phyloP scores from a whole-genome alignment of 1,140 invertebrate species.

The Rhagoletis pomonella region DNA sequence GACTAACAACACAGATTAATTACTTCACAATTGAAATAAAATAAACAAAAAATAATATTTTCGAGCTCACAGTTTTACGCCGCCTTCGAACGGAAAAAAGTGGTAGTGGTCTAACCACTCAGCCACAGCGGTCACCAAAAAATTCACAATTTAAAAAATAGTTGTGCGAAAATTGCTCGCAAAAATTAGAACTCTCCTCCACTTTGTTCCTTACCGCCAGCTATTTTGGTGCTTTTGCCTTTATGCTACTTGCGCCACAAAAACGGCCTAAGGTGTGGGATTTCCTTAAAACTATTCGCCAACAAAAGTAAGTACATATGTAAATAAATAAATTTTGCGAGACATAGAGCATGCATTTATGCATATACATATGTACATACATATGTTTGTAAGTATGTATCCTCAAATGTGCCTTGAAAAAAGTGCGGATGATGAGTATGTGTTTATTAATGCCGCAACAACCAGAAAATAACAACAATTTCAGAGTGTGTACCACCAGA shows the following conservation, averaged over 20 bases:
- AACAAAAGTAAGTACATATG: not conserved
- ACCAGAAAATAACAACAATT: constrained; percentile 29
- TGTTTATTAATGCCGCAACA: constrained; percentile 38
- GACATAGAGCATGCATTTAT: not conserved
- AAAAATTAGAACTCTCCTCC: not conserved
- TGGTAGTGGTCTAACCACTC: not conserved
- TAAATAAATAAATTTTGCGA: not conserved
- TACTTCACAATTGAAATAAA: too few species aligned
- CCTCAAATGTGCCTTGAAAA: not conserved
- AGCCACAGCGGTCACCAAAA: not conserved
- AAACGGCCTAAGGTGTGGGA: not conserved
- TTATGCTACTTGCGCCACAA: not conserved
- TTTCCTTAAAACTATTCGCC: constrained; percentile 34
- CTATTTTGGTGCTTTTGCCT: constrained; percentile 26
- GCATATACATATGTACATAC: not conserved
- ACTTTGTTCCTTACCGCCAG: not conserved
- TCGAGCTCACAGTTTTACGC: too few species aligned
- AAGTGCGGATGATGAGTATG: not conserved
- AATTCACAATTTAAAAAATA: not conserved
- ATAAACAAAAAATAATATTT: too few species aligned
- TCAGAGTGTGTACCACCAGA: not conserved
- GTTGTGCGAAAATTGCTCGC: not conserved
- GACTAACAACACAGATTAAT: too few species aligned
- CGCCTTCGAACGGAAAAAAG: not conserved
- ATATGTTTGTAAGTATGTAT: not conserved